phyloP scores from a whole-genome alignment of 2,888 invertebrate genomes.

The Conchocele bisecta region DNA sequence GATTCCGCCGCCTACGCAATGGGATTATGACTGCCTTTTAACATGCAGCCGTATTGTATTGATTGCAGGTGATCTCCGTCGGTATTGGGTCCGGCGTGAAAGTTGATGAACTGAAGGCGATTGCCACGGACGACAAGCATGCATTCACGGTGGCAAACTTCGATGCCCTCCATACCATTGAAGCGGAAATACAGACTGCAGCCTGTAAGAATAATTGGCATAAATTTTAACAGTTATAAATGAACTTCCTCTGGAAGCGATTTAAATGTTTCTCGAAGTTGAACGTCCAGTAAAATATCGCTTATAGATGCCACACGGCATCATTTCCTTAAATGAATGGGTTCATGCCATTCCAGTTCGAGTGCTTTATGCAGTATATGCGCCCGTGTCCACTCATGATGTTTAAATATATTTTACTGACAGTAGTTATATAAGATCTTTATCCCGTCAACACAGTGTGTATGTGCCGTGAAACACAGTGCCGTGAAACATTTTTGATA shows the following conservation, averaged over 20 bases:
- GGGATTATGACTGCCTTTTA: too few relatives aligned
- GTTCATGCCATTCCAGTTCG: not conserved
- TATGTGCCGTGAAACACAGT: too few relatives aligned
- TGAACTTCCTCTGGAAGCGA: not conserved
- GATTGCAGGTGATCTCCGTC: constrained; percentile 57
- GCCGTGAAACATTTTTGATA: too few relatives aligned
- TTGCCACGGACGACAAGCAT: constrained; percentile 58
- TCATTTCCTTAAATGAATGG: too few relatives aligned
- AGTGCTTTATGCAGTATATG: not conserved
- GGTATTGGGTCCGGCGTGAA: constrained; percentile 57
- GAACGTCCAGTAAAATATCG: too few relatives aligned
- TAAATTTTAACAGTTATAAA: not conserved
- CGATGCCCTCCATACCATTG: constrained; percentile 51
- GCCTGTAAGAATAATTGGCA: constrained; percentile 45
- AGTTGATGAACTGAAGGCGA: constrained; percentile 46
- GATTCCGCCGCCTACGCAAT: too few relatives aligned
- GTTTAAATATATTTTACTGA: too few relatives aligned
- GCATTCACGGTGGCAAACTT: constrained; percentile 60
- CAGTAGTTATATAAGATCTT: too few relatives aligned
- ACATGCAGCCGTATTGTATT: not conserved
- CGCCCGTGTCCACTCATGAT: not conserved
- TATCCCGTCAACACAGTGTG: too few relatives aligned
- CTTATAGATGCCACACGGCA: too few relatives aligned
- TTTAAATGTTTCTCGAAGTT: too few relatives aligned
- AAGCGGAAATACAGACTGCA: constrained; percentile 51